These are phyloP conservation scores for Morone saxatilis DNA, from an alignment of 2,113 vertebrate genomes.

Conservation along the genomic window DNA sequence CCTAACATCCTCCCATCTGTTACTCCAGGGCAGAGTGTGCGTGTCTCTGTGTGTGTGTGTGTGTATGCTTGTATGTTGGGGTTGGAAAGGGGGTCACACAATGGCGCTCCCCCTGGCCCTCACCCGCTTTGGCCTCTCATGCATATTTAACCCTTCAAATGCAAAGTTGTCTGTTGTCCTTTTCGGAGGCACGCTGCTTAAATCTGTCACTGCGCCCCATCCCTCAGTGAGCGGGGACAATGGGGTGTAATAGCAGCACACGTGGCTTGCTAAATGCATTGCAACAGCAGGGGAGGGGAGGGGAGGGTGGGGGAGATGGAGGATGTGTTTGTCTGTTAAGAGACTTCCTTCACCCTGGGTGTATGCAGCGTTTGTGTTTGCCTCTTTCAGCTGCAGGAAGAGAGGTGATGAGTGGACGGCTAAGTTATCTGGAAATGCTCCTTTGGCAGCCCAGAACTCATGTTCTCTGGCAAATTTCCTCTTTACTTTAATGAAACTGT, in stretches of 20 bases:
- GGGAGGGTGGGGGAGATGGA: conserved; percentile 37
- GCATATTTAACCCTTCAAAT: conserved; percentile 82
- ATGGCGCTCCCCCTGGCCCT: conserved; percentile 53
- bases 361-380: conserved; percentile 35
- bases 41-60: conserved; percentile 34
- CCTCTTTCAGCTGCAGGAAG: conserved; percentile 61
- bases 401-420: not conserved
- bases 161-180: conserved; percentile 78
- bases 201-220: conserved; percentile 67
- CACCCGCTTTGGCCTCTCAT: conserved; percentile 65
- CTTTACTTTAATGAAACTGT: conserved; percentile 45
- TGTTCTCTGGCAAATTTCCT: conserved; percentile 41
- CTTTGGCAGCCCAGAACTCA: conserved; percentile 15
- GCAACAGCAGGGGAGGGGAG: conserved; percentile 44
- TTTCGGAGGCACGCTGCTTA: conserved; percentile 72
- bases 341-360: conserved; percentile 46
- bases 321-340: conserved; percentile 59
- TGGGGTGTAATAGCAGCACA: conserved; percentile 69
- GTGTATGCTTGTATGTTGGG: conserved; percentile 43
- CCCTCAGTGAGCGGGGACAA: conserved; percentile 65
- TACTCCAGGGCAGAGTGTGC: conserved; percentile 51
- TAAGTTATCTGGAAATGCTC: conserved; percentile 37
- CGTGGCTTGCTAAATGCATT: conserved; percentile 76
- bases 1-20: conserved; percentile 78
- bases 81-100: conserved; percentile 70